A percentile compares a stretch with the other conserved stretches of the same genome.
These are phyloP conservation scores for Punctoribates punctum DNA, from an alignment of 2,888 invertebrate genomes.

Conservation along the genomic window DNA sequence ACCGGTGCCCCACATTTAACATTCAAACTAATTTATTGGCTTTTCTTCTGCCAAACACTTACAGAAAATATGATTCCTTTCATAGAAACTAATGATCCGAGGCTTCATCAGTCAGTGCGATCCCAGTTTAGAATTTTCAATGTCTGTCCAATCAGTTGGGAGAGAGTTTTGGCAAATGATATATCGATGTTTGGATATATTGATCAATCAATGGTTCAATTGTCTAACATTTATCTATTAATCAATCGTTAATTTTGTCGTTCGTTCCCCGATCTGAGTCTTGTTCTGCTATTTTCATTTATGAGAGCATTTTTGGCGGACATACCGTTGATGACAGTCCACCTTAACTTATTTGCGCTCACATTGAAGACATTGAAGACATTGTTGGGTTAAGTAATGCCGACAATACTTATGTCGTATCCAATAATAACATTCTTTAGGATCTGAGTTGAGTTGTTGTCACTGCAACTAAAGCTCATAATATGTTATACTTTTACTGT, in stretches of 20 bases:
- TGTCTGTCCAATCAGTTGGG: neutral
- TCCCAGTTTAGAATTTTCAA: neutral
- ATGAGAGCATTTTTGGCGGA: neutral
- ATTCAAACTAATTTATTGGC: slow-evolving; percentile 18
- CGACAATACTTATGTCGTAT: slow-evolving; percentile 4
- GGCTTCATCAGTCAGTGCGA: neutral
- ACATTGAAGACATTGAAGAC: slow-evolving; percentile 16
- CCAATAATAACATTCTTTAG: slow-evolving; percentile 28
- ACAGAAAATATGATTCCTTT: neutral
- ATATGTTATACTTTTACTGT: slow-evolving; percentile 7
- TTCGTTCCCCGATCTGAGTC: neutral
- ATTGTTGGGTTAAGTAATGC: slow-evolving; percentile 31
- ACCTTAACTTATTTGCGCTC: slow-evolving; percentile 27
- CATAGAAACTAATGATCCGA: neutral
- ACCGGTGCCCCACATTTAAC: neutral
- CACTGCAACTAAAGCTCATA: slow-evolving; percentile 23
- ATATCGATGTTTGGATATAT: neutral
- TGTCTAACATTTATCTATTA: slow-evolving; percentile 23
- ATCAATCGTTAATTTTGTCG: slow-evolving; percentile 26
- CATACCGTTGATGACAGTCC: slow-evolving; percentile 17
- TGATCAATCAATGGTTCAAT: neutral
- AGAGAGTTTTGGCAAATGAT: neutral
- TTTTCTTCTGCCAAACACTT: neutral
- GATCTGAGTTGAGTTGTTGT: slow-evolving; percentile 6
- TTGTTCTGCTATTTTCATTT: slow-evolving; percentile 6